Conservation (phyloP, 2,888 invertebrate species). For the Dynastes tityus region DNA sequence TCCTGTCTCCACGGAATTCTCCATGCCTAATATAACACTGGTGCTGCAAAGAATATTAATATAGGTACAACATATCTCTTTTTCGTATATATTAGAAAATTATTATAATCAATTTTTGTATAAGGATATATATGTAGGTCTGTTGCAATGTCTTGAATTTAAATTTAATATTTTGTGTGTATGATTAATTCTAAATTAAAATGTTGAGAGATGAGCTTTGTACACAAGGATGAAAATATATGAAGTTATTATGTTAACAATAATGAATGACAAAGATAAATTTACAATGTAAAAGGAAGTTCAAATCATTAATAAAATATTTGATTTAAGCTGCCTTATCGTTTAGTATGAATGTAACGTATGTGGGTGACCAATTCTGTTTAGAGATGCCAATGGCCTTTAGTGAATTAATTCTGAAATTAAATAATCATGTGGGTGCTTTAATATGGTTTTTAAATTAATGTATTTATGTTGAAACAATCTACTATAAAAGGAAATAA, state of each 20-base stretch:
- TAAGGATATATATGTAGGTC: conserved; percentile 10
- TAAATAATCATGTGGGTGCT: background rate
- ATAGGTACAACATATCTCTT: background rate
- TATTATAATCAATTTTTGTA: conserved; percentile 28
- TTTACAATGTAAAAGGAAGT: conserved; percentile 35
- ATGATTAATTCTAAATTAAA: background rate
- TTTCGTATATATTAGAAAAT: conserved; percentile 32
- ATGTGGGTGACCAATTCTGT: too few relatives aligned
- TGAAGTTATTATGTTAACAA: background rate
- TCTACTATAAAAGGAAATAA: too few relatives aligned
- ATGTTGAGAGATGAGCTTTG: too few relatives aligned
- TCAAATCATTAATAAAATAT: conserved; percentile 27
- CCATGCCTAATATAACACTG: background rate
- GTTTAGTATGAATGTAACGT: background rate
- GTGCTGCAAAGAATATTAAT: conserved; percentile 38
- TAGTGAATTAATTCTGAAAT: background rate
- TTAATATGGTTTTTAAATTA: too few relatives aligned
- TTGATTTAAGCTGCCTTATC: conserved; percentile 27
- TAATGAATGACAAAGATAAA: background rate
- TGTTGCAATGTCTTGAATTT: conserved; percentile 26
- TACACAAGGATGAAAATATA: background rate
- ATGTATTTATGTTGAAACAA: too few relatives aligned
- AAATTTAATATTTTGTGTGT: conserved; percentile 4
- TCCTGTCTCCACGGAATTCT: conserved; percentile 22
- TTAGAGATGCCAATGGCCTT: background rate